phyloP scores from a whole-genome alignment of 2,797 vertebrate species.

The Discoglossus pictus region DNA sequence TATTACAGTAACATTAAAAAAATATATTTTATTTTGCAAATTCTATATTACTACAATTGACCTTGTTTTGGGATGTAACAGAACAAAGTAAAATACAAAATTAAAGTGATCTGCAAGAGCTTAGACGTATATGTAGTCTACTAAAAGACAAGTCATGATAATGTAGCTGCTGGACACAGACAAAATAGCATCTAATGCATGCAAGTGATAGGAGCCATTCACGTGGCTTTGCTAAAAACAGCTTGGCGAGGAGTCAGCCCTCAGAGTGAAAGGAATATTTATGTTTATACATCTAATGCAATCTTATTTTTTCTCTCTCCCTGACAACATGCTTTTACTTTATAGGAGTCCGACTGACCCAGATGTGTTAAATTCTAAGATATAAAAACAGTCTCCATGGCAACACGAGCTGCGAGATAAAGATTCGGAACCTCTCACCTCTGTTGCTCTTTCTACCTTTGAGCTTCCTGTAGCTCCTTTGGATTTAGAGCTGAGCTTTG shows the following conservation, averaged over 20 bases:
- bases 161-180: no score
- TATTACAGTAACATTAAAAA: no score
- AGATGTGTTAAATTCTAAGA: constrained; percentile 45
- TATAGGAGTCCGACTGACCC: constrained; percentile 54
- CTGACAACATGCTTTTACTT: constrained; percentile 36
- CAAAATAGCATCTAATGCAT: no score
- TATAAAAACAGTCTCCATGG: constrained; percentile 60
- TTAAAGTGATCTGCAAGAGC: no score
- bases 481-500: constrained; percentile 52
- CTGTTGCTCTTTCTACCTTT: constrained; percentile 52
- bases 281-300: constrained; percentile 8
- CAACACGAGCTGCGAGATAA: constrained; percentile 60
- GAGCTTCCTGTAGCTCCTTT: constrained; percentile 43
- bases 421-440: constrained; percentile 53
- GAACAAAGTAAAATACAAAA: no score
- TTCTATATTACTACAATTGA: no score
- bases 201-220: no score
- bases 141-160: no score
- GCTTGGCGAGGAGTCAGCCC: not conserved
- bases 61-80: no score
- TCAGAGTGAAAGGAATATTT: not conserved
- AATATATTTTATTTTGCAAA: no score
- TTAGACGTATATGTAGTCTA: no score
- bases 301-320: constrained; percentile 17
- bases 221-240: no score